These are phyloP conservation scores for Trialeurodes vaporariorum DNA, from an alignment of 1,140 invertebrate species.

Conservation along the genomic window DNA sequence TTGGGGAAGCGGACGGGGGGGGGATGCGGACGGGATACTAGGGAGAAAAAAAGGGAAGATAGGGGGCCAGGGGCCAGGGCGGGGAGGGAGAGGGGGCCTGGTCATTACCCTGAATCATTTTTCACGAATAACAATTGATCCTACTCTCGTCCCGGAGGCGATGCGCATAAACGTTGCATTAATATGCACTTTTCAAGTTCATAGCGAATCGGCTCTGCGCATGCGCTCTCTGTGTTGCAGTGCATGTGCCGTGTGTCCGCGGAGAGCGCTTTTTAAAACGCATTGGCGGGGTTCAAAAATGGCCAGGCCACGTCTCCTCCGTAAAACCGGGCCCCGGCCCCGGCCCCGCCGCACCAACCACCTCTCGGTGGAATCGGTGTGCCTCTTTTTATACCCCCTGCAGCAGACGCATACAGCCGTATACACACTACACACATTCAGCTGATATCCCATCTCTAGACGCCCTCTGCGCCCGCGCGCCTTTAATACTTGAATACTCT, in stretches of 20 bases:
- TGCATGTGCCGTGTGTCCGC: neutral
- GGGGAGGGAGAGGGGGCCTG: neutral
- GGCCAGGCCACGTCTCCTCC: too few relatives aligned
- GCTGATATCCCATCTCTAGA: neutral
- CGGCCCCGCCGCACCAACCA: too few relatives aligned
- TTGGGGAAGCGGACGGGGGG: too few relatives aligned
- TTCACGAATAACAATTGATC: neutral
- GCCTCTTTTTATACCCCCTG: neutral
- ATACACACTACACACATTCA: neutral
- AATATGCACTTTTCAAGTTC: neutral
- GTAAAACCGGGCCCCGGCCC: too few relatives aligned
- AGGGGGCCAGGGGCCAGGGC: too few relatives aligned
- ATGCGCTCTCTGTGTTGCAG: neutral
- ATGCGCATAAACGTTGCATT: neutral
- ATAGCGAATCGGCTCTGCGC: neutral
- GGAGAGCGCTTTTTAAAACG: neutral
- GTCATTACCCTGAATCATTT: neutral
- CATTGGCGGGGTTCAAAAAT: neutral
- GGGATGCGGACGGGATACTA: too few relatives aligned
- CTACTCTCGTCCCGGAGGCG: neutral
- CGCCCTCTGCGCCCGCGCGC: too few relatives aligned
- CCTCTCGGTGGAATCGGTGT: too few relatives aligned
- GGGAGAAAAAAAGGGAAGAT: too few relatives aligned
- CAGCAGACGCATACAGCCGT: neutral
- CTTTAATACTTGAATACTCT: too few relatives aligned